Evolutionary conservation across 1,140 invertebrate genomes (phyloP).

Genomic region (Hypsibius dujardini): DNA sequence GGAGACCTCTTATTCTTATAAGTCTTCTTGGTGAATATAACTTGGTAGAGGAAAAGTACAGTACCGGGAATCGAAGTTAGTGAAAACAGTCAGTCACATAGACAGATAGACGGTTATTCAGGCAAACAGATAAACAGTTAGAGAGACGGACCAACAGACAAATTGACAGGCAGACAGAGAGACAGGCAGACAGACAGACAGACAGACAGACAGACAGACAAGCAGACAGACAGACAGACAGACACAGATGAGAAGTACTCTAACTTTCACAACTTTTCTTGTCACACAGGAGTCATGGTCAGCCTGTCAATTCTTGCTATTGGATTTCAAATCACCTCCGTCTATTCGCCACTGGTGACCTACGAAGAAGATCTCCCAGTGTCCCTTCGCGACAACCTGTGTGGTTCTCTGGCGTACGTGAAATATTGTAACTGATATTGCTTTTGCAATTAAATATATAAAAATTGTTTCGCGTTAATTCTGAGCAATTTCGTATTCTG

Average conservation of each 20-base stretch:
- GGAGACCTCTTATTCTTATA: slow-evolving; percentile 38
- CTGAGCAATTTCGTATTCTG: not conserved
- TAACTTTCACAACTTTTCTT: not conserved
- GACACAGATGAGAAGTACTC: not conserved
- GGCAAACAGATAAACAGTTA: no score
- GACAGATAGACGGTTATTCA: no score
- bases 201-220: no score
- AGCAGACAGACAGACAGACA: no score
- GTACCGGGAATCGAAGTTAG: no score
- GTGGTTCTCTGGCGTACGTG: no score
- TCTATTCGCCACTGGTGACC: slow-evolving; percentile 33
- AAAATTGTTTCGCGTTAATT: no score
- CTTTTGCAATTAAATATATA: no score
- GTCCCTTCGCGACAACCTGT: no score
- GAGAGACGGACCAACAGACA: not conserved
- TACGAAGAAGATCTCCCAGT: slow-evolving; percentile 23
- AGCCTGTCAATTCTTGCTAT: slow-evolving; percentile 36
- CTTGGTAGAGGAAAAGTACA: not conserved
- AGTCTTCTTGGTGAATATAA: slow-evolving; percentile 36
- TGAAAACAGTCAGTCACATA: no score
- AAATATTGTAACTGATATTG: no score
- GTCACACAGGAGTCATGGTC: slow-evolving; percentile 33
- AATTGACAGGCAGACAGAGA: not conserved
- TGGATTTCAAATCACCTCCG: slow-evolving; percentile 37
- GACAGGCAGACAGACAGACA: no score